phyloP scores from a whole-genome alignment of 2,888 invertebrate species.

The Arctia plantaginis region DNA sequence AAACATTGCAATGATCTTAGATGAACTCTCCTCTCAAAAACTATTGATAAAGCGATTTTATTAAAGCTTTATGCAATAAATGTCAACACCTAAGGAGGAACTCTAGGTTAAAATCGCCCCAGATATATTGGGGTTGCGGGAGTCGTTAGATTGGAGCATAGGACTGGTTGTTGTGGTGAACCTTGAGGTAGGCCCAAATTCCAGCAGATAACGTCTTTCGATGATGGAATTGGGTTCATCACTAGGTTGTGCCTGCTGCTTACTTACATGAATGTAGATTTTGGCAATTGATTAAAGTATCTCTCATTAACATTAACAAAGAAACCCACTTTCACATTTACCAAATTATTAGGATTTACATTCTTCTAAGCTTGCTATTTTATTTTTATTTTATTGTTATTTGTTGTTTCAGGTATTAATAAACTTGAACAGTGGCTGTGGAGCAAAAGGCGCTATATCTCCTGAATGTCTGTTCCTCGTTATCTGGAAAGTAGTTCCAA shows the following conservation, averaged over 20 bases:
- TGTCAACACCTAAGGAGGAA: too few species aligned
- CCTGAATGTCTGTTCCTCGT: slow-evolving; percentile 93
- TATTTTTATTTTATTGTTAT: neutral
- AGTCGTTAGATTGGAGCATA: too few species aligned
- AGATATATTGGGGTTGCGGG: neutral
- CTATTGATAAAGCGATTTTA: neutral
- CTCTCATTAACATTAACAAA: too few species aligned
- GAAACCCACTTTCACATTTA: too few species aligned
- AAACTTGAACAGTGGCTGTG: slow-evolving; percentile 88
- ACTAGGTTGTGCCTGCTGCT: neutral
- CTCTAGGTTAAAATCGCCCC: too few species aligned
- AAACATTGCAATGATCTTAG: too few species aligned
- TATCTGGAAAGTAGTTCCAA: slow-evolving; percentile 94
- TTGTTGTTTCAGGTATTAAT: slow-evolving; percentile 86
- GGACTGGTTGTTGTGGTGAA: too few species aligned
- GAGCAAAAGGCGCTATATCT: slow-evolving; percentile 91
- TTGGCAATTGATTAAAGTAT: neutral
- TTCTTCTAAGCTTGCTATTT: neutral
- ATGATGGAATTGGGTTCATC: neutral
- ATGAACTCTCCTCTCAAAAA: too few species aligned
- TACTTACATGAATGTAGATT: neutral
- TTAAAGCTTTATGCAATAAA: too few species aligned
- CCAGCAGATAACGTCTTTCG: too few species aligned
- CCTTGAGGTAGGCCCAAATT: too few species aligned
- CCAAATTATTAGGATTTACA: neutral